Conservation (phyloP, 2,888 invertebrate species). For the Heteropelma amictum region DNA sequence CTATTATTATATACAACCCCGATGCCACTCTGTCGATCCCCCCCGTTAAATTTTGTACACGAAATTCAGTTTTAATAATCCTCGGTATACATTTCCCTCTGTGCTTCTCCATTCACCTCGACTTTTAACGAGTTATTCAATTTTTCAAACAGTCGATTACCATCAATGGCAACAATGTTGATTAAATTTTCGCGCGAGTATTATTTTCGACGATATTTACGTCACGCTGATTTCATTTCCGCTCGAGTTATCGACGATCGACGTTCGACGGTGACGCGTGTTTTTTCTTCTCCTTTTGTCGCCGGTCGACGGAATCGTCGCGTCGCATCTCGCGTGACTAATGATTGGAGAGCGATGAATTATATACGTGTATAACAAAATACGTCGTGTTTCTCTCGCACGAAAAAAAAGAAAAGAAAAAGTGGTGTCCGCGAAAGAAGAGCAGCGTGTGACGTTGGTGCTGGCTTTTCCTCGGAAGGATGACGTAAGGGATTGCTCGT, state of each 20-base stretch:
- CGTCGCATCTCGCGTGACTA: conserved; percentile 73
- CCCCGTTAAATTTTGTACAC: background rate
- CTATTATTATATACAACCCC: too few species aligned
- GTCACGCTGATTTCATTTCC: background rate
- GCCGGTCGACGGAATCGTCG: conserved; percentile 70
- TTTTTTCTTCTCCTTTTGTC: background rate
- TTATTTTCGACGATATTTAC: background rate
- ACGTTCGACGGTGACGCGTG: background rate
- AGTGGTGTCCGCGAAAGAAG: background rate
- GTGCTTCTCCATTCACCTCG: too few species aligned
- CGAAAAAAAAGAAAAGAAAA: conserved; percentile 33
- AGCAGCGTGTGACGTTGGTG: conserved; percentile 19
- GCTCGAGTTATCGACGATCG: background rate
- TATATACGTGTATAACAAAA: too few species aligned
- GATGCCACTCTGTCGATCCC: conserved; percentile 8
- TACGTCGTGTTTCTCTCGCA: conserved; percentile 60
- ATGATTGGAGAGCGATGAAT: conserved; percentile 67
- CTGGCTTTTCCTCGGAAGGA: conserved; percentile 45
- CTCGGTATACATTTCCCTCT: too few species aligned
- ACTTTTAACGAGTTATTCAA: too few species aligned
- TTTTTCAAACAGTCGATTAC: background rate
- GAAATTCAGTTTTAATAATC: background rate
- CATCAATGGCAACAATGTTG: too few species aligned
- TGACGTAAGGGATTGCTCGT: conserved; percentile 69
- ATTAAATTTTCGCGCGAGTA: background rate